phyloP scores from a whole-genome alignment of 2,888 invertebrate species.

The Norana najaformis region DNA sequence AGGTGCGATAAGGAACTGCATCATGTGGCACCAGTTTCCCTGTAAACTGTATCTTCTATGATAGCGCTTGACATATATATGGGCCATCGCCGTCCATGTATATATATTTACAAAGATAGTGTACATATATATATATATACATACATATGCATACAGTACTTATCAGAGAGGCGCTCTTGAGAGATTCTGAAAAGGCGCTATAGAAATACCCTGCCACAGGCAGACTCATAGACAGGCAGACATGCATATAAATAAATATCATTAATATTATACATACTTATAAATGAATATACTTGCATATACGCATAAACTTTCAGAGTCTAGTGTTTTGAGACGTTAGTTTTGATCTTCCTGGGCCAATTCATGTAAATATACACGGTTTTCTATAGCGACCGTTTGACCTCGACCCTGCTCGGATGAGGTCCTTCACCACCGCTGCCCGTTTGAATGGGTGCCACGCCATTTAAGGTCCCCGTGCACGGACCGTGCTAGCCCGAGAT shows the following conservation, averaged over 20 bases:
- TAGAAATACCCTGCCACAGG: background rate
- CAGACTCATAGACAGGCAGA: background rate
- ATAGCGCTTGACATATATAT: constrained; percentile 13
- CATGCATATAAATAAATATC: background rate
- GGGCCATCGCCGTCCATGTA: background rate
- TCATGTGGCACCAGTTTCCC: background rate
- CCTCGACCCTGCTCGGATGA: no score
- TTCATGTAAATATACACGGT: no score
- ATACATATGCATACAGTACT: background rate
- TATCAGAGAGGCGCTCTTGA: background rate
- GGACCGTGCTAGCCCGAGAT: no score
- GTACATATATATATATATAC: background rate
- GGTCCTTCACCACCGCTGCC: no score
- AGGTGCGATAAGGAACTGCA: constrained; percentile 15
- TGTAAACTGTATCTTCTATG: background rate
- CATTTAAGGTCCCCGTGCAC: no score
- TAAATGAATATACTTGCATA: background rate
- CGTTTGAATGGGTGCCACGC: no score
- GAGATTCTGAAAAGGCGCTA: background rate
- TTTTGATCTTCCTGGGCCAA: no score
- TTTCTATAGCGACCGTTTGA: no score
- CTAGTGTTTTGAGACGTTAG: background rate
- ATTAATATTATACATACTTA: background rate
- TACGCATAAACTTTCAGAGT: background rate
- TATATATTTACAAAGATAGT: background rate